A percentile compares a stretch with the other conserved stretches of the same genome.
These are phyloP conservation scores for Heliangelus exortis DNA, from an alignment of 2,797 vertebrate genomes.

Conservation along the genomic window DNA sequence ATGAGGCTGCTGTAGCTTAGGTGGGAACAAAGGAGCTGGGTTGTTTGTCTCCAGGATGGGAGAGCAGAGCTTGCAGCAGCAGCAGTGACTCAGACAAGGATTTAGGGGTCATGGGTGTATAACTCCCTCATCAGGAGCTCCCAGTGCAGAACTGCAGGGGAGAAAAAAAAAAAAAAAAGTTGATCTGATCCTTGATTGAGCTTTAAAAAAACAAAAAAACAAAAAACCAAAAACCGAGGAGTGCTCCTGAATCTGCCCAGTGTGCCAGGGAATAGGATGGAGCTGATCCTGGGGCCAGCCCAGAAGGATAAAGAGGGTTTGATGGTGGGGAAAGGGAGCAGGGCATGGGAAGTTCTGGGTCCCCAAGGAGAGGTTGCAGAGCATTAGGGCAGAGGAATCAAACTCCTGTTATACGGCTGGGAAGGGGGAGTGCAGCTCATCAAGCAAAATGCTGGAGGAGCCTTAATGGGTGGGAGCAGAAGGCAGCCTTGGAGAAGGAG, in stretches of 20 bases:
- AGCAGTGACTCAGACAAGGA: constrained; percentile 53
- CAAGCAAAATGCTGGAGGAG: background rate
- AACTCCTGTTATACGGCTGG: background rate
- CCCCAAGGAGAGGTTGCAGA: background rate
- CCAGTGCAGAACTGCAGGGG: background rate
- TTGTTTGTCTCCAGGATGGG: constrained; percentile 43
- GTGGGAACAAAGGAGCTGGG: constrained; percentile 24
- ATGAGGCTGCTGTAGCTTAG: background rate
- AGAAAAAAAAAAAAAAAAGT: background rate
- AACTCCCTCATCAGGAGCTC: constrained; percentile 61
- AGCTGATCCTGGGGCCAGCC: background rate
- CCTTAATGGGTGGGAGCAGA: constrained; percentile 27
- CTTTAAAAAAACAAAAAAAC: background rate
- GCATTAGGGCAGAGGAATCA: background rate
- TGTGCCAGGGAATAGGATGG: accelerated
- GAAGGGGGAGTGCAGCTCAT: background rate
- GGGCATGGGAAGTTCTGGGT: background rate
- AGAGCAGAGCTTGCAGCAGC: constrained; percentile 37
- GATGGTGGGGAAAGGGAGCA: background rate
- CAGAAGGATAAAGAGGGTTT: background rate
- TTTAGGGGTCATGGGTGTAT: constrained; percentile 50
- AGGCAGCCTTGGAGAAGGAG: constrained; percentile 65
- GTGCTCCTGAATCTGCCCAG: background rate
- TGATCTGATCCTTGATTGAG: constrained; percentile 51
- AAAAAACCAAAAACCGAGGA: background rate